Conservation (phyloP, 2,113 vertebrate species). For the Zosterops borbonicus region DNA sequence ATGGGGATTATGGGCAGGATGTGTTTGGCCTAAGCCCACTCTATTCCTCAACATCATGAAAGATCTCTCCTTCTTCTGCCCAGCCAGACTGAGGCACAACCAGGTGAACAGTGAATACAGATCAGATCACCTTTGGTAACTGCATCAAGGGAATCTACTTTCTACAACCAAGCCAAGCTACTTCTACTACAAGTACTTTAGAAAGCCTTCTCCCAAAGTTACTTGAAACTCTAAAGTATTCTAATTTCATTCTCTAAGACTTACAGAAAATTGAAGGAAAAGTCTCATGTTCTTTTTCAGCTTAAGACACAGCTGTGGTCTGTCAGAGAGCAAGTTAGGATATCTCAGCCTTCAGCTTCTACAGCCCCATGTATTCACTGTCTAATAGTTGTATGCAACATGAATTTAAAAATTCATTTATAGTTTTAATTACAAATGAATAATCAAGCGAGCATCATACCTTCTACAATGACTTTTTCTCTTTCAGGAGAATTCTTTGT, state of each 20-base stretch:
- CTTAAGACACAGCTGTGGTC: background rate
- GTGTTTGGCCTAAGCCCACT: background rate
- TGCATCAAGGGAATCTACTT: background rate
- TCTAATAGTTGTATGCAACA: background rate
- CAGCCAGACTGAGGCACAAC: background rate
- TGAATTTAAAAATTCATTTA: background rate
- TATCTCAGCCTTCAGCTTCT: background rate
- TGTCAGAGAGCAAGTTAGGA: background rate
- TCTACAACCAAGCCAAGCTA: background rate
- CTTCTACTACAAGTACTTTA: background rate
- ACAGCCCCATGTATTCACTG: background rate
- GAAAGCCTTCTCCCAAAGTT: background rate
- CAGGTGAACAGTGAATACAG: background rate
- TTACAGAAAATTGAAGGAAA: background rate
- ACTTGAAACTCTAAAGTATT: background rate
- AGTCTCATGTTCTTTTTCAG: background rate
- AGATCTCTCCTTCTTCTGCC: background rate
- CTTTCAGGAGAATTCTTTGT: background rate
- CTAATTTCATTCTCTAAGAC: background rate
- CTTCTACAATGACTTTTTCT: constrained; percentile 57
- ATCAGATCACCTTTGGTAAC: background rate
- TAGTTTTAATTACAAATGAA: background rate
- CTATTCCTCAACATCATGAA: background rate
- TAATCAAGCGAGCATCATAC: constrained; percentile 28
- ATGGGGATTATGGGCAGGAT: background rate